Conservation (phyloP, 2,888 invertebrate genomes). For the Euproctis similis region DNA sequence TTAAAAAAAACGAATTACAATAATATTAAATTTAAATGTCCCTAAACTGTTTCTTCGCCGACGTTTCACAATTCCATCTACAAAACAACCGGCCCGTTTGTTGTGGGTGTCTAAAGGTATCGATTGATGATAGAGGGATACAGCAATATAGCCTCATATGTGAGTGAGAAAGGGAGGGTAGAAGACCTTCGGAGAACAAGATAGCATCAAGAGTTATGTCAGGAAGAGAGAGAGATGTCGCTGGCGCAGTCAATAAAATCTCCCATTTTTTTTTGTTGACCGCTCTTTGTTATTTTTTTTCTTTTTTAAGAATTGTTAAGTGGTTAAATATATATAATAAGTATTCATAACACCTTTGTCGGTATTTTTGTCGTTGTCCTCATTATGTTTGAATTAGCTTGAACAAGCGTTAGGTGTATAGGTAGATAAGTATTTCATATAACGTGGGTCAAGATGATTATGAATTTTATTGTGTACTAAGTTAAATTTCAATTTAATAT, state of each 20-base stretch:
- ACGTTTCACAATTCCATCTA: conserved; percentile 31
- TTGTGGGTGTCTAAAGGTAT: conserved; percentile 58
- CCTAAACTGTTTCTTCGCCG: too few relatives aligned
- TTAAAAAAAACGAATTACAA: too few relatives aligned
- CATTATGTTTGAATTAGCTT: conserved; percentile 57
- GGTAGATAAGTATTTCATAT: too few relatives aligned
- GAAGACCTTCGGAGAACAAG: conserved; percentile 63
- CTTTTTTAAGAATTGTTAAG: conserved; percentile 45
- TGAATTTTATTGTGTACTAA: conserved; percentile 18
- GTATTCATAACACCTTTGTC: conserved; percentile 73
- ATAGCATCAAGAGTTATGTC: conserved; percentile 61
- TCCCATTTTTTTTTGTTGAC: conserved; percentile 36
- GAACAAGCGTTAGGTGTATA: conserved; percentile 35
- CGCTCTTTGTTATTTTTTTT: conserved; percentile 16
- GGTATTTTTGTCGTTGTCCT: conserved; percentile 54
- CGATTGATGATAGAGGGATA: conserved; percentile 54
- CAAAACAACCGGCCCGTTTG: conserved; percentile 33
- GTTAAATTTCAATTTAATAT: conserved; percentile 16
- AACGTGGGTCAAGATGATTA: conserved; percentile 21
- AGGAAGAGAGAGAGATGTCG: conserved; percentile 56
- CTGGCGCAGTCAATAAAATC: conserved; percentile 59
- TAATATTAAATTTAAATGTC: too few relatives aligned
- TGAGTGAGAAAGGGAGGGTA: conserved; percentile 29
- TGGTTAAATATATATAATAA: too few relatives aligned
- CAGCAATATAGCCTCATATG: conserved; percentile 10